Evolutionary conservation across 2,113 vertebrate species (phyloP).

Genomic region (Anoplopoma fimbria): DNA sequence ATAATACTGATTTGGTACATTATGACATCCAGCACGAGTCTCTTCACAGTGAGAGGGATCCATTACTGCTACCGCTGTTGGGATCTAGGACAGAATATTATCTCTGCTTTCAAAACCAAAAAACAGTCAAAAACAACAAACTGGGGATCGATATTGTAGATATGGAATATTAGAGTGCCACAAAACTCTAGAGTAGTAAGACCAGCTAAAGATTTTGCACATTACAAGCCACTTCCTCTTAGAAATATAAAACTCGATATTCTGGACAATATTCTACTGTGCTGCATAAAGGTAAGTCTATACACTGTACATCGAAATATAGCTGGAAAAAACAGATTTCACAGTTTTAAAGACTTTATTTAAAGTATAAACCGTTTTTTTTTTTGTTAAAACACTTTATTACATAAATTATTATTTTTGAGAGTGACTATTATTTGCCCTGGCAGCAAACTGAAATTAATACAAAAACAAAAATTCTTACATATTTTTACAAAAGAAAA

Average conservation of each 20-base stretch:
- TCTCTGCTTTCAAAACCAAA: conserved; percentile 77
- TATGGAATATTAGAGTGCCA: conserved; percentile 86
- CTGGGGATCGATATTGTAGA: conserved; percentile 82
- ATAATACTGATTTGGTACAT: conserved; percentile 89
- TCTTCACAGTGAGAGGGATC: conserved; percentile 87
- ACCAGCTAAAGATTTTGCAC: conserved; percentile 88
- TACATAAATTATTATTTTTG: conserved; percentile 99
- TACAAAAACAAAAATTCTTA: conserved; percentile 99
- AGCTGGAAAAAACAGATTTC: conserved; percentile 92
- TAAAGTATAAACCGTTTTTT: conserved; percentile 99
- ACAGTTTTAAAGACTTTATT: conserved; percentile 99
- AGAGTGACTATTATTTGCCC: conserved; percentile 99
- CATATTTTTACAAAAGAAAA: conserved; percentile 99
- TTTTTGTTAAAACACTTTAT: conserved; percentile 96
- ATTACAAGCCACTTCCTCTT: conserved; percentile 89
- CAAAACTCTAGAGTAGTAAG: conserved; percentile 87
- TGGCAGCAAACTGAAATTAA: conserved; percentile 98
- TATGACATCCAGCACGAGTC: conserved; percentile 88
- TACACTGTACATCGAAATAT: conserved; percentile 90
- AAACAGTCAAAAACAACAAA: conserved; percentile 82
- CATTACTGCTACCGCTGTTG: conserved; percentile 85
- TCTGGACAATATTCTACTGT: conserved; percentile 90
- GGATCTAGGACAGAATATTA: conserved; percentile 83
- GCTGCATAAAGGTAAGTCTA: conserved; percentile 89
- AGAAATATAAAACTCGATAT: conserved; percentile 91